Conservation (phyloP, 35 echinoderm and acorn worm genomes). For the Lytechinus variegatus region DNA sequence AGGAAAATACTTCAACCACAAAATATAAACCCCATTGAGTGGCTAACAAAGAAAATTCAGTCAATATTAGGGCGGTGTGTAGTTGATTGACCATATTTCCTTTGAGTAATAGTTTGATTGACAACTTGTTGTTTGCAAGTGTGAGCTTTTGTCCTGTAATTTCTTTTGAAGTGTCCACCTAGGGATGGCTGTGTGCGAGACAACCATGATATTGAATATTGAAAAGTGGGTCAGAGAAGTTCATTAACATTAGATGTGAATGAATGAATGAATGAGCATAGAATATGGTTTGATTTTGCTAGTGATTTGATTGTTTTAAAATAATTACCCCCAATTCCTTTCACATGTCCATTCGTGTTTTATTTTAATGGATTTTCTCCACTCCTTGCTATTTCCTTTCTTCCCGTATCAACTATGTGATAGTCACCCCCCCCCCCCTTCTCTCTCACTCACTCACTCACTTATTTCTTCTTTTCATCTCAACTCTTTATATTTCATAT, state of each 20-base stretch:
- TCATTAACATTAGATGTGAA: background rate
- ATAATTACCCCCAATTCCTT: no score
- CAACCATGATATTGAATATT: background rate
- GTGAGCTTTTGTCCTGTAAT: background rate
- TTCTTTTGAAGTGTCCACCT: background rate
- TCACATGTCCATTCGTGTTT: no score
- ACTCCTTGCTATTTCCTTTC: no score
- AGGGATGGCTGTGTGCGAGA: background rate
- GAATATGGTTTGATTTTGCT: background rate
- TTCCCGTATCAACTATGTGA: no score
- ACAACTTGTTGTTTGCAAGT: background rate
- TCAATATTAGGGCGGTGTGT: background rate
- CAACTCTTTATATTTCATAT: no score
- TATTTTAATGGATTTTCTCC: no score
- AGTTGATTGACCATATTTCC: constrained; percentile 1
- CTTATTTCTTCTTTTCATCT: no score
- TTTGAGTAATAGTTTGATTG: constrained; percentile 5
- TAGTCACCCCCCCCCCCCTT: no score
- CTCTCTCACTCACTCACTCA: no score
- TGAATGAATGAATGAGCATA: background rate
- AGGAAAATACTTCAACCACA: background rate
- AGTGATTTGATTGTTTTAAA: background rate
- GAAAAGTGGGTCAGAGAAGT: background rate
- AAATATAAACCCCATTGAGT: background rate
- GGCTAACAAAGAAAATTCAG: background rate